These are phyloP conservation scores for Petaurus breviceps DNA, from an alignment of 2,113 vertebrate genomes.

Conservation along the genomic window DNA sequence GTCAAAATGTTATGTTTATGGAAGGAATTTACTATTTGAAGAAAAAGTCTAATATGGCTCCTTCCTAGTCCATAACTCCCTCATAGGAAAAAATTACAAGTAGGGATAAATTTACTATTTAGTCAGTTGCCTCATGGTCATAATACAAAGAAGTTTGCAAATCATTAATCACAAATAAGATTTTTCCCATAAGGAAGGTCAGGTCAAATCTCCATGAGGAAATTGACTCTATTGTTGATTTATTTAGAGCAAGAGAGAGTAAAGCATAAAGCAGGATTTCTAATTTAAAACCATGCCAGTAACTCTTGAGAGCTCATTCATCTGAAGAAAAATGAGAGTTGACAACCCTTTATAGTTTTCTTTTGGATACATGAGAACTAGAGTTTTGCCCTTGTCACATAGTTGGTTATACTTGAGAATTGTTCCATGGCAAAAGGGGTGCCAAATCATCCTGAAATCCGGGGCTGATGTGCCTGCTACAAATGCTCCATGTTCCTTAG, in stretches of 20 bases:
- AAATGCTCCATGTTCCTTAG: conserved; percentile 10
- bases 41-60: not conserved
- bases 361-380: not conserved
- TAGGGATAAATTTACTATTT: not conserved
- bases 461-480: conserved; percentile 16
- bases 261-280: not conserved
- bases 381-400: not conserved
- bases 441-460: not conserved
- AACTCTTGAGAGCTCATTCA: not conserved
- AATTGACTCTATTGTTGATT: not conserved
- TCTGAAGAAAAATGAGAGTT: not conserved
- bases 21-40: not conserved
- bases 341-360: not conserved
- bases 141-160: not conserved
- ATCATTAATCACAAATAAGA: not conserved
- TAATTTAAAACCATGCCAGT: not conserved
- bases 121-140: not conserved
- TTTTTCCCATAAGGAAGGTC: not conserved
- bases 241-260: not conserved
- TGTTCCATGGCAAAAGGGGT: conserved; percentile 12
- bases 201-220: not conserved
- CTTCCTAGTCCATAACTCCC: not conserved
- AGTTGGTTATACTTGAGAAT: not conserved
- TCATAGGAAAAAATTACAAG: not conserved
- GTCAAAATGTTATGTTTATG: not conserved